A percentile compares a stretch with the other conserved stretches of the same genome.
Evolutionary conservation across 2,888 invertebrate genomes (phyloP).

Genomic region (Drosophila parthenogenetica): DNA sequence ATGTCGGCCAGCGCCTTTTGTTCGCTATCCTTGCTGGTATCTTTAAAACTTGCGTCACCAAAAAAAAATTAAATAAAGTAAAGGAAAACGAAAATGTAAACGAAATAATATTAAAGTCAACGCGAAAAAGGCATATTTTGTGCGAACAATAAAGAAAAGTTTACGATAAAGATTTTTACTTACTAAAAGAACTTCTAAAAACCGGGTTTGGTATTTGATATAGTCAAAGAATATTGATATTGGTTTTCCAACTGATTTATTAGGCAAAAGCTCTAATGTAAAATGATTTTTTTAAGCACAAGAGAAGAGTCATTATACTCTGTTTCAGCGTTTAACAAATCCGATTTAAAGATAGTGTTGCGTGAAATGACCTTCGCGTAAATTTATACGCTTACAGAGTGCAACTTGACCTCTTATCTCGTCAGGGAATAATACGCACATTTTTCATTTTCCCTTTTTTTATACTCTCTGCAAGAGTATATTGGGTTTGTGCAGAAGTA

Average conservation of each 20-base stretch:
- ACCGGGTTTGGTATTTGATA: too few species aligned
- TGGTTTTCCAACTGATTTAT: too few species aligned
- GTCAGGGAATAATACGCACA: constrained; percentile 25
- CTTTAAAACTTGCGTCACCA: constrained; percentile 36
- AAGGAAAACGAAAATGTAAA: constrained; percentile 2
- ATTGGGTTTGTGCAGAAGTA: too few species aligned
- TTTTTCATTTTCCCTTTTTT: constrained; percentile 22
- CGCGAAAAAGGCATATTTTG: constrained; percentile 42
- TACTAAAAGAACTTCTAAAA: too few species aligned
- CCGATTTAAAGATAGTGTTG: constrained; percentile 21
- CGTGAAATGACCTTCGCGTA: constrained; percentile 64
- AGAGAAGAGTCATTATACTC: background rate
- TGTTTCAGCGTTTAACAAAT: background rate
- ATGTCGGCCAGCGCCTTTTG: constrained; percentile 50
- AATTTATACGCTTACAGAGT: constrained; percentile 23
- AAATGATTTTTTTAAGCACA: too few species aligned
- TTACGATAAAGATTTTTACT: constrained; percentile 31
- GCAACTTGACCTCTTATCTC: constrained; percentile 11
- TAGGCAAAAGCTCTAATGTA: too few species aligned
- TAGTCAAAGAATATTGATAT: too few species aligned
- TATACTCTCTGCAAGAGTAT: too few species aligned
- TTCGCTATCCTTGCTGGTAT: constrained; percentile 45
- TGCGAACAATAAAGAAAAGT: constrained; percentile 41
- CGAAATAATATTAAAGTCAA: constrained; percentile 42
- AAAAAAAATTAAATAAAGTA: constrained; percentile 28